phyloP scores from a whole-genome alignment of 92 coral and sea anemone genomes.

The Phenganax subtilis region DNA sequence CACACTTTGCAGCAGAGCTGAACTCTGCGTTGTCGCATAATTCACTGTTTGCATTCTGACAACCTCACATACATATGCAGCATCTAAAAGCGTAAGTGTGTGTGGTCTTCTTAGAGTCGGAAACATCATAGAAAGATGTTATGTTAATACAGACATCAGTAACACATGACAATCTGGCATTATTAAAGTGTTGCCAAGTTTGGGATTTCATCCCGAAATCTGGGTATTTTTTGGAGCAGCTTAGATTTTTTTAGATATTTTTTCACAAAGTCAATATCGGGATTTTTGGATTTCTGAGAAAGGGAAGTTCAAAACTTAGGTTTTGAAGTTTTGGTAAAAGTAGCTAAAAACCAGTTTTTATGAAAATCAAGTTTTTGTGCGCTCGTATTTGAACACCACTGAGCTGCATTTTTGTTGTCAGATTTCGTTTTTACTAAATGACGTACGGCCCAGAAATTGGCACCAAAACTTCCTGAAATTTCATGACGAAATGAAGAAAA shows the following conservation, averaged over 20 bases:
- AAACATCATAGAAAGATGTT: no score
- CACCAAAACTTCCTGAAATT: not conserved
- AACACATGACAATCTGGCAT: no score
- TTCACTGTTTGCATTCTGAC: no score
- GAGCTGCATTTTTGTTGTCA: not conserved
- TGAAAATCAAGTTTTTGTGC: not conserved
- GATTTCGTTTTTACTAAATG: conserved; percentile 4
- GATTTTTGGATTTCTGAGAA: not conserved
- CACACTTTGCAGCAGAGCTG: no score
- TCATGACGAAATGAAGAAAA: not conserved
- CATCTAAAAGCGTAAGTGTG: no score
- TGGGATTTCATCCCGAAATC: no score
- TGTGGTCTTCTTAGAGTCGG: no score
- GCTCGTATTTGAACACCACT: not conserved
- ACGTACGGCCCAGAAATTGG: not conserved
- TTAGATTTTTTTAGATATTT: not conserved
- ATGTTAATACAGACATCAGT: no score
- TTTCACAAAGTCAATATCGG: not conserved
- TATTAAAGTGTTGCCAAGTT: not conserved
- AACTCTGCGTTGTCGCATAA: no score
- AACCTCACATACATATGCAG: no score
- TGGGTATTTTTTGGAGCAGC: not conserved
- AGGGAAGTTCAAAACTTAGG: conserved; percentile 1
- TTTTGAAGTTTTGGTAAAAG: not conserved
- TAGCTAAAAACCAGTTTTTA: not conserved